Evolutionary conservation across 2,888 invertebrate genomes (phyloP), one percentile per base, ranked within the genome.

Genomic region (Ypsolopha sequella): DNA sequence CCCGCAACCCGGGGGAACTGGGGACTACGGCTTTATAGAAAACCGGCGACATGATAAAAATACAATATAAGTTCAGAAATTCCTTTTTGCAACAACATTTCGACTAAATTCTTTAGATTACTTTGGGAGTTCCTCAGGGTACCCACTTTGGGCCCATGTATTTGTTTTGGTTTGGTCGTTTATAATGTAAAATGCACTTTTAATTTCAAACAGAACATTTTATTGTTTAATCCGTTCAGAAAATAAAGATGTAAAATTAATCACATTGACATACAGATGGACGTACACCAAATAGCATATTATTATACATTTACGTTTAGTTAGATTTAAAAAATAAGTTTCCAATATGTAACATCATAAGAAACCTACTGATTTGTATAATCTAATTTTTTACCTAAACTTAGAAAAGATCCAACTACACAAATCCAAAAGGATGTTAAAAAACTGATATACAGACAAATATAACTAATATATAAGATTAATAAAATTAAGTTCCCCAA

Each of bases 181-280:
- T 11, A 53, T 53, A 54, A 60, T 60, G 24, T 24, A 84, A 85
- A 86, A 77, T 68, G 61, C 76, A 63, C 66, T 58, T 60, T 60
- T 72, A 75, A 82, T 80, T 81, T 76, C 79, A 86, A 86, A 86
- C 85, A 86, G 85, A 86, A 86, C 86, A 86, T 85, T 86, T 86
- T 84, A 86, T 86, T 85, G 76, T 80, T 82, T 80, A 82, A 85
- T 84, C 81, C 85, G 82, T 84, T 82, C 76, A 81, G 76, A 80
- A 74, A 41, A n/a, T 43, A 45, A 49, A 51, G 7, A 71, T 70
- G 77, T 78, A 77, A 73, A 73, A 76, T 73, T 73, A 77, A 84
- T 82, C 82, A 86, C 85, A 80, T 79, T 80, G 82, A 85, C 81
- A 85, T 84, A 84, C 81, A 84, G 78, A 76, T 85, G 85, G 82